Conservation (phyloP, 2,797 vertebrate genomes). For the Dendrocincla tyrannina region DNA sequence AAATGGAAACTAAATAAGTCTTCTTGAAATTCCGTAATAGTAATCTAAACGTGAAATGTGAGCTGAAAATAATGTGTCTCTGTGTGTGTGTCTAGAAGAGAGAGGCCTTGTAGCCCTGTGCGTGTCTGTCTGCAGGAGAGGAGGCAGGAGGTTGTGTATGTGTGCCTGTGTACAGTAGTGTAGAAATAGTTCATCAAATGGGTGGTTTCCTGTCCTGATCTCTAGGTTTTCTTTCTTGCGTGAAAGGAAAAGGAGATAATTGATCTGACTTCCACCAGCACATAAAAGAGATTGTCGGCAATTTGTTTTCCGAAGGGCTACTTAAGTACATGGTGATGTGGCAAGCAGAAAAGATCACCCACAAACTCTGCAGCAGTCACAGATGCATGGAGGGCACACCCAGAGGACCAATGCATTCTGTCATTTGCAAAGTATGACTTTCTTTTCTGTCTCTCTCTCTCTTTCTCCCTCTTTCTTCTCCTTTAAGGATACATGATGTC, state of each 20-base stretch:
- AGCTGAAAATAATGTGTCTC: not conserved
- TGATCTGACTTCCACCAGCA: conserved; percentile 50
- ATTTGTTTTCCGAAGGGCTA: conserved; percentile 32
- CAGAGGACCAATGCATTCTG: not conserved
- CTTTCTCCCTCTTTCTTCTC: not conserved
- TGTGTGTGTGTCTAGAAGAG: not conserved
- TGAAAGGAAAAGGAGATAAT: conserved; percentile 65
- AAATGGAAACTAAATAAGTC: conserved; percentile 27
- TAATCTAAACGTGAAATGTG: conserved; percentile 12
- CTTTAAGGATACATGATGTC: conserved; percentile 58
- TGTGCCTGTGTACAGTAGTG: not conserved
- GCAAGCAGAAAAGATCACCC: not conserved
- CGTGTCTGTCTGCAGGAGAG: not conserved
- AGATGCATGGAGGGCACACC: conserved; percentile 2
- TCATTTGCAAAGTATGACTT: conserved; percentile 35
- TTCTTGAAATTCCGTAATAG: not conserved
- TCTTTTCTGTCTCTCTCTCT: conserved; percentile 26
- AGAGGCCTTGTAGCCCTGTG: not conserved
- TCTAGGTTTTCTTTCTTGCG: conserved; percentile 47
- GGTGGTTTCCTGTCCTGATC: conserved; percentile 60
- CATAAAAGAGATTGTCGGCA: conserved; percentile 20
- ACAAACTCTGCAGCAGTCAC: conserved; percentile 10
- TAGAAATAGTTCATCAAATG: conserved; percentile 61
- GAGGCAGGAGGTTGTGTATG: not conserved
- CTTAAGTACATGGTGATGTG: not conserved